These are phyloP conservation scores for Apis florea DNA, from an alignment of 1,140 invertebrate genomes.

Conservation along the genomic window DNA sequence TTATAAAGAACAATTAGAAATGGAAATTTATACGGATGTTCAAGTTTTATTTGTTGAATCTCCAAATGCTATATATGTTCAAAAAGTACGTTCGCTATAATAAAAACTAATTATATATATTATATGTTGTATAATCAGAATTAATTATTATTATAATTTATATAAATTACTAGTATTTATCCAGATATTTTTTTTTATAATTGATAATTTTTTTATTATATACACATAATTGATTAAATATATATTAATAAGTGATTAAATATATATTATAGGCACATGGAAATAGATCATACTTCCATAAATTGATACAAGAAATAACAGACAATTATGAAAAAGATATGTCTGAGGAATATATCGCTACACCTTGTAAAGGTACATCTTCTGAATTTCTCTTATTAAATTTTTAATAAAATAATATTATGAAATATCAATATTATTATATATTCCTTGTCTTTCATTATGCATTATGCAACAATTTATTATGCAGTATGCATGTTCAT, in stretches of 20 bases:
- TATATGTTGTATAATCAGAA: not conserved
- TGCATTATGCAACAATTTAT: not conserved
- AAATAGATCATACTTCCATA: constrained; percentile 11
- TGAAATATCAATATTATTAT: not conserved
- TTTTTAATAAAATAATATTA: not conserved
- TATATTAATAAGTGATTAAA: constrained; percentile 11
- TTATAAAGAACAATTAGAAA: constrained; percentile 56
- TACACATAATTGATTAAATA: not conserved
- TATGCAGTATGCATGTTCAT: not conserved
- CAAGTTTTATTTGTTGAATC: constrained; percentile 66
- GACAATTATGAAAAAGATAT: constrained; percentile 39
- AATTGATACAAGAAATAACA: constrained; percentile 48
- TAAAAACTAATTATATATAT: too few species aligned
- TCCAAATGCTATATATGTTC: constrained; percentile 73
- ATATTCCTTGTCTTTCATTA: not conserved
- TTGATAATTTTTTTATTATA: not conserved
- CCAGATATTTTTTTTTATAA: not conserved
- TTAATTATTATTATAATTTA: not conserved
- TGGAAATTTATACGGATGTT: constrained; percentile 55
- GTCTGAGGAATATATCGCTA: constrained; percentile 6
- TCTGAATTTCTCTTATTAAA: not conserved
- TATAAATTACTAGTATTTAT: not conserved
- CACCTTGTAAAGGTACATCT: constrained; percentile 47
- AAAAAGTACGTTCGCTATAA: constrained; percentile 64
- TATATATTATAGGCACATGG: not conserved